phyloP scores from a whole-genome alignment of 23 tunicate genomes.

The Corella eumyota region DNA sequence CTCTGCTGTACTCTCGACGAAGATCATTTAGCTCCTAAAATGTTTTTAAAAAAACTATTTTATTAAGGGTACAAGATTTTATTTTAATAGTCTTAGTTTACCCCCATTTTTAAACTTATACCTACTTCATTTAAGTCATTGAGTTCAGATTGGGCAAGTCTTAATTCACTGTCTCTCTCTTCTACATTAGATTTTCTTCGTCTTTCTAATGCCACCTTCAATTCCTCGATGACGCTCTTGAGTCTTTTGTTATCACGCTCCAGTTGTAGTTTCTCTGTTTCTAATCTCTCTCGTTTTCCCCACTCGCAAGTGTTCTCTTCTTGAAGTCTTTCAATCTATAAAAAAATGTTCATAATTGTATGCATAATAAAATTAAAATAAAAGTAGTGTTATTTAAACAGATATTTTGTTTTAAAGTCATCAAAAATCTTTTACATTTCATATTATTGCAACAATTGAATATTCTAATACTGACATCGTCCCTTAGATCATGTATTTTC shows the following conservation, averaged over 20 bases:
- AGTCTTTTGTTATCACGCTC: slow-evolving; percentile 38
- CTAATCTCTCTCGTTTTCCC: slow-evolving; percentile 39
- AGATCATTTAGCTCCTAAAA: slow-evolving; percentile 22
- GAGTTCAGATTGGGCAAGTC: slow-evolving; percentile 15
- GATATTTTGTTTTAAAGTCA: no score
- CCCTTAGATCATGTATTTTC: slow-evolving; percentile 38
- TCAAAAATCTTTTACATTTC: no score
- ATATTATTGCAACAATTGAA: no score
- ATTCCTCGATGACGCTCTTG: slow-evolving; percentile 12
- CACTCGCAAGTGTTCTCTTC: slow-evolving; percentile 42
- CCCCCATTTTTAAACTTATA: no score
- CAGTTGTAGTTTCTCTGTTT: slow-evolving; percentile 39
- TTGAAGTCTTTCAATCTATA: slow-evolving; percentile 36
- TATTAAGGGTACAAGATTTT: not conserved
- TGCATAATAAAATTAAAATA: not conserved
- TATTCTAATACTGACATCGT: slow-evolving; percentile 10
- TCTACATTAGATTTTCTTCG: slow-evolving; percentile 8
- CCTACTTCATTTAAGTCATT: slow-evolving; percentile 24
- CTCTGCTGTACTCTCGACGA: slow-evolving; percentile 11
- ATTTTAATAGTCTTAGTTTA: no score
- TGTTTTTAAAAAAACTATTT: not conserved
- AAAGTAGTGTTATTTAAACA: no score
- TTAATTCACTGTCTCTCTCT: slow-evolving; percentile 30
- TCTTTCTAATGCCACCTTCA: slow-evolving; percentile 10
- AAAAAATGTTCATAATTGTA: no score